phyloP scores from a whole-genome alignment of 2,888 invertebrate species.

The Eupeodes luniger region DNA sequence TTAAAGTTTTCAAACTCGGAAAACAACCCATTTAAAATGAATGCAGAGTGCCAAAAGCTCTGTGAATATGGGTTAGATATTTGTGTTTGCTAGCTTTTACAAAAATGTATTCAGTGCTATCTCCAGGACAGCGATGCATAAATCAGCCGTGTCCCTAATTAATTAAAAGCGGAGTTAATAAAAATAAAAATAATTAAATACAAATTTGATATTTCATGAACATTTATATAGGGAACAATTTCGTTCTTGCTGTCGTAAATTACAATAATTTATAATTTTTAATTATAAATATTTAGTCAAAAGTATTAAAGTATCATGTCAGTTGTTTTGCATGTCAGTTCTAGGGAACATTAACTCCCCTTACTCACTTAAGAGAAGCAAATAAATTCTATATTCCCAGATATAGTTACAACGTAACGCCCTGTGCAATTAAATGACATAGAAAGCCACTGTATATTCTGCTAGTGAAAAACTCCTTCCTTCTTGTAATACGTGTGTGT shows the following conservation, averaged over 20 bases:
- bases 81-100: background rate
- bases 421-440: constrained; percentile 66
- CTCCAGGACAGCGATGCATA: background rate
- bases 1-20: background rate
- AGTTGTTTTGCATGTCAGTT: constrained; percentile 25
- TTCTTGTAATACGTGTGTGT: background rate
- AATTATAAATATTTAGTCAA: background rate
- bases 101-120: background rate
- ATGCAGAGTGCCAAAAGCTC: background rate
- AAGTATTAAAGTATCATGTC: constrained; percentile 21
- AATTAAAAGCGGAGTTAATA: no score
- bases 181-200: no score
- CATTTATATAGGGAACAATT: no score
- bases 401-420: constrained; percentile 73
- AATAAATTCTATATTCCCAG: constrained; percentile 62
- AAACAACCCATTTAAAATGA: background rate
- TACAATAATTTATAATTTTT: no score
- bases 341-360: constrained; percentile 11
- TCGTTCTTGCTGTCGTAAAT: no score
- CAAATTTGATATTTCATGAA: no score
- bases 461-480: constrained; percentile 5
- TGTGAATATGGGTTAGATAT: background rate
- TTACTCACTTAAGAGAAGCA: background rate
- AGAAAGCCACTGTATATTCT: constrained; percentile 40
- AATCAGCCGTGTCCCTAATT: no score